Evolutionary conservation across 2,797 vertebrate species (phyloP), one percentile per base, ranked within the genome.

Genomic region (Rhynchotus rufescens): DNA sequence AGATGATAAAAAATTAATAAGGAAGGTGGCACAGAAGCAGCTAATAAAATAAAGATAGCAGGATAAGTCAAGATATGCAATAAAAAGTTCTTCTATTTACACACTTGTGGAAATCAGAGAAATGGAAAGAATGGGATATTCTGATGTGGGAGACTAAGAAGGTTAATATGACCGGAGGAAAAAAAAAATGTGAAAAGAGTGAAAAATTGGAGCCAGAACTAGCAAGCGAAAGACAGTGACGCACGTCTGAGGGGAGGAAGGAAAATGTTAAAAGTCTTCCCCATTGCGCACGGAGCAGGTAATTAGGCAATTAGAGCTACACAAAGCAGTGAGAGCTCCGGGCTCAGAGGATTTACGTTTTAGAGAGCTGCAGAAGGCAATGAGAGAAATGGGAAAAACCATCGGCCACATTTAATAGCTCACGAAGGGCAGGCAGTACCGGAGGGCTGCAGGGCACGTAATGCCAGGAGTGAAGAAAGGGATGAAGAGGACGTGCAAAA

Each of bases 231-330:
- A 8, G 3, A 75, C 23, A 47, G 49, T 51, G 44, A 30, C 38
- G 30, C 42, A 45, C 20, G 26, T 42, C 64, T 30, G 34, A 19
- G 15, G 21, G 3, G 56, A 89, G 38, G 60, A 71, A 89, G 13
- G 8, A 80, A 94, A 95, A 72, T 36, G 34, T 80, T 87, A 88
- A 83, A 90, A 90, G 45, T 65, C 25, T 87, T 85, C 65, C 64
- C 71, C 19, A 40, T 44, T 73, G 56, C 76, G 67, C 72, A 47
- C 32, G 45, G 73, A 86, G 65, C 15, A 71, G 57, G 67, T 74
- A 93, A 91, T 93, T 82, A 94, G 40, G 62, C 71, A 82, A 91
- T 87, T 88, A 95, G 15, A 86, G 79, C 16, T 34, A 60, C 68
- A 56, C 40, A 88, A 80, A 93, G 66, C 51, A 73, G 12, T 17